Conservation (phyloP, 2,113 vertebrate species). For the Podocnemis expansa region DNA sequence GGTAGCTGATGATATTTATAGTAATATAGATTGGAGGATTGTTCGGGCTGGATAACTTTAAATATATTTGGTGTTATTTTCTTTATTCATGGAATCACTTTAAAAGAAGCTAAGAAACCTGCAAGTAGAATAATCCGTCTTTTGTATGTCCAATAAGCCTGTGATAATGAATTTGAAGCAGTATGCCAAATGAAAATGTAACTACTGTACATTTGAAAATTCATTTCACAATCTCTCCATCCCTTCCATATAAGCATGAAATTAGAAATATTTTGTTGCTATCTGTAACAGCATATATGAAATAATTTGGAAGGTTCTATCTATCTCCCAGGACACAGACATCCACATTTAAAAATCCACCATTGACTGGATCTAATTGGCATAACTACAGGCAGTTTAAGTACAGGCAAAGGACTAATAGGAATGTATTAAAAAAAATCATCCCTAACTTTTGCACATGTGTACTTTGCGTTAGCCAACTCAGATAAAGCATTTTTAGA, state of each 20-base stretch:
- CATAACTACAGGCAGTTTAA: background rate
- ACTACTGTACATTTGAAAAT: background rate
- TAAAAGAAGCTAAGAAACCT: background rate
- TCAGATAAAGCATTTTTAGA: background rate
- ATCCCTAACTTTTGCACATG: background rate
- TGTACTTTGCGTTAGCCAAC: background rate
- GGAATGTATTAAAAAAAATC: background rate
- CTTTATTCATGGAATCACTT: background rate
- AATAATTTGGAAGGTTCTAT: background rate
- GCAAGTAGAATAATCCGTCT: background rate
- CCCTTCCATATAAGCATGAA: background rate
- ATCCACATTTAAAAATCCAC: background rate
- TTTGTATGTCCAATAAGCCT: background rate
- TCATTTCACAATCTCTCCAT: background rate
- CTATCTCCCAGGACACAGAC: background rate
- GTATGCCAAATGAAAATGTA: background rate
- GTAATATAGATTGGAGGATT: background rate
- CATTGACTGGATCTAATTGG: background rate
- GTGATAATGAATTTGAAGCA: background rate
- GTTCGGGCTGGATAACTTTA: background rate
- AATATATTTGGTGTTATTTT: background rate
- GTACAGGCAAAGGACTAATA: background rate
- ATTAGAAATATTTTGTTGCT: conserved; percentile 18
- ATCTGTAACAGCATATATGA: background rate
- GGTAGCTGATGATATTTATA: background rate